Percentiles rank a stretch among this genome's conserved stretches.
phyloP scores from a whole-genome alignment of 2,797 vertebrate species.

The Crocidura indochinensis region DNA sequence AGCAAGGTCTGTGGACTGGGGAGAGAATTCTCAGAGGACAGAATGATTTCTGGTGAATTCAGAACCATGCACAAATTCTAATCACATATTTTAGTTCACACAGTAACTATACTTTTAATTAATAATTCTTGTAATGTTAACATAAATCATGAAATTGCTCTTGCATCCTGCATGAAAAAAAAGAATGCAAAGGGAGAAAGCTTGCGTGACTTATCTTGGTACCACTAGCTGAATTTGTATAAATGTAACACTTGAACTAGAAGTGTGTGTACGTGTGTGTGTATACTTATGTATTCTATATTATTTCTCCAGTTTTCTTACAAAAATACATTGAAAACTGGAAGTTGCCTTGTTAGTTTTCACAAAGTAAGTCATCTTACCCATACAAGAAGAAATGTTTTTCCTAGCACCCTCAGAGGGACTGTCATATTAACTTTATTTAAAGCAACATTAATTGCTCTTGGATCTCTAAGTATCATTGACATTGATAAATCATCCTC shows the following conservation, averaged over 20 bases:
- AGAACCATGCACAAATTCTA: conserved; percentile 75
- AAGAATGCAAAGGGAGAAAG: conserved; percentile 4
- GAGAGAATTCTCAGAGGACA: conserved; percentile 79
- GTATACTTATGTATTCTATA: not conserved
- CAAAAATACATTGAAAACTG: conserved; percentile 60
- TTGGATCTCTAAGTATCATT: conserved; percentile 79
- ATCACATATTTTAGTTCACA: conserved; percentile 78
- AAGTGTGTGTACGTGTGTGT: conserved; percentile 21
- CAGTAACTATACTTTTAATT: conserved; percentile 51
- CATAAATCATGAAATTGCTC: conserved; percentile 43
- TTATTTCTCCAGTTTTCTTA: conserved; percentile 66
- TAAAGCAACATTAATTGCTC: conserved; percentile 85
- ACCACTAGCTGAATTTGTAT: conserved; percentile 51
- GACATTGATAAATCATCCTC: conserved; percentile 81
- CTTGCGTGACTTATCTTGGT: not conserved
- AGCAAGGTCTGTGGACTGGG: conserved; percentile 42
- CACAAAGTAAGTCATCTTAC: conserved; percentile 77
- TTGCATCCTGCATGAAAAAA: not conserved
- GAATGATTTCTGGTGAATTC: conserved; percentile 84
- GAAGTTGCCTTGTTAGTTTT: conserved; percentile 62
- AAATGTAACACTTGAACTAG: conserved; percentile 20
- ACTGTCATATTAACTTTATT: conserved; percentile 78
- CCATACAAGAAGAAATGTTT: conserved; percentile 79
- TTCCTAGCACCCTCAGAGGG: conserved; percentile 79
- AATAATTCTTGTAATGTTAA: conserved; percentile 63